A percentile compares a stretch with the other conserved stretches of the same genome.
These are phyloP conservation scores for Darevskia mixta DNA, from an alignment of 2,797 vertebrate genomes.

Conservation along the genomic window DNA sequence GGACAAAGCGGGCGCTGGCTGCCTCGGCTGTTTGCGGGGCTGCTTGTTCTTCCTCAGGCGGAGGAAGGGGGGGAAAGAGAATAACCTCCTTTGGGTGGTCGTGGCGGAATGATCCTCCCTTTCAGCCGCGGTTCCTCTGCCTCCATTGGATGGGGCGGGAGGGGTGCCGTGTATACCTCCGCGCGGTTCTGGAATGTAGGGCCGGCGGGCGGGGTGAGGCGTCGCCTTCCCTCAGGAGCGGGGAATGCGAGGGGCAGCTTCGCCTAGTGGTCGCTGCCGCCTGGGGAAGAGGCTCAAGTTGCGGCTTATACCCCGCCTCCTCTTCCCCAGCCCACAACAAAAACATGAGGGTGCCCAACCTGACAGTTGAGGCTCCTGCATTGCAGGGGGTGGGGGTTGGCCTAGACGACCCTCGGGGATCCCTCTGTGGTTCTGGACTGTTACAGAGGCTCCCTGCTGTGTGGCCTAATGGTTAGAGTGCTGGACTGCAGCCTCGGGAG, in stretches of 20 bases:
- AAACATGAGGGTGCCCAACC: too few species aligned
- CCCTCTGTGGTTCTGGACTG: too few species aligned
- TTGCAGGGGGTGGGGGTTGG: too few species aligned
- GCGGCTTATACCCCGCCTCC: too few species aligned
- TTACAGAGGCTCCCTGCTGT: too few species aligned
- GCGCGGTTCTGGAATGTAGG: neutral
- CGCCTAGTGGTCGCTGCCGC: neutral
- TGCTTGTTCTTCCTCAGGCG: neutral
- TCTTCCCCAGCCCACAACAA: too few species aligned
- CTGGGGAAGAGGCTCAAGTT: neutral
- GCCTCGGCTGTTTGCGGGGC: neutral
- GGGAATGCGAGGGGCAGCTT: neutral
- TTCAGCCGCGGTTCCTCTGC: neutral
- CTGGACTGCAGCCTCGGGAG: too few species aligned
- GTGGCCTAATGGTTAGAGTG: too few species aligned
- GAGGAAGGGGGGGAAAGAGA: neutral
- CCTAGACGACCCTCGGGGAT: too few species aligned
- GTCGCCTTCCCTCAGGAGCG: too few species aligned
- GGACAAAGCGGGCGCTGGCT: constrained; percentile 15
- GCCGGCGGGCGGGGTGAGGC: too few species aligned
- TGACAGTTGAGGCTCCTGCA: too few species aligned
- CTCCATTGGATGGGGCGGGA: neutral
- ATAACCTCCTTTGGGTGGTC: neutral
- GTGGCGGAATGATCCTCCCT: neutral
- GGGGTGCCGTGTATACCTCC: neutral